Percentiles rank a stretch among this genome's conserved stretches.
phyloP scores from a whole-genome alignment of 2,113 vertebrate species.

The Trichechus manatus region DNA sequence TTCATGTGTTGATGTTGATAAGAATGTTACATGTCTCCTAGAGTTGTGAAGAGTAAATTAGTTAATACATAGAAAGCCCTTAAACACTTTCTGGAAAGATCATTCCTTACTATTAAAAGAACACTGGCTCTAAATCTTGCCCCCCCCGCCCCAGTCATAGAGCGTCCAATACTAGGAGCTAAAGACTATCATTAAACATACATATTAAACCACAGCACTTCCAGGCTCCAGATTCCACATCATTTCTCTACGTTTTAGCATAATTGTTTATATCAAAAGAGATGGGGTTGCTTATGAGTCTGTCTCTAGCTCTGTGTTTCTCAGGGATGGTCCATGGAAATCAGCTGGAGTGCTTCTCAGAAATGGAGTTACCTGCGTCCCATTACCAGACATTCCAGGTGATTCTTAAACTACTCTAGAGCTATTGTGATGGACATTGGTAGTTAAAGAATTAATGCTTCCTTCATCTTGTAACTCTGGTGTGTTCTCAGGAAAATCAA shows the following conservation, averaged over 20 bases:
- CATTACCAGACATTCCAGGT: not conserved
- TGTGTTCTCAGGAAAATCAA: not conserved
- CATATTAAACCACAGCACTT: not conserved
- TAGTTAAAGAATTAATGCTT: not conserved
- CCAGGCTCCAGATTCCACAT: not conserved
- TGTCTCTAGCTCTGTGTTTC: not conserved
- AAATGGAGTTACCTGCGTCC: not conserved
- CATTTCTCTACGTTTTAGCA: not conserved
- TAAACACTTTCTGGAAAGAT: slow-evolving; percentile 11
- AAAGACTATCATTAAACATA: not conserved
- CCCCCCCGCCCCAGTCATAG: not conserved
- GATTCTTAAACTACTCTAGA: not conserved
- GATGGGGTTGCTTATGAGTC: not conserved
- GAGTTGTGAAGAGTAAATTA: not conserved
- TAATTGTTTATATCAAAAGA: not conserved
- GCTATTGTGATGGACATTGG: not conserved
- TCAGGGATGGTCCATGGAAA: not conserved
- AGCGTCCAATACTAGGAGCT: not conserved
- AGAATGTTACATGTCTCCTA: not conserved
- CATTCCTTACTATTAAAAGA: not conserved
- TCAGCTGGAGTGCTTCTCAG: not conserved
- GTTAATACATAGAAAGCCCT: not conserved
- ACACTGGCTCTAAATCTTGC: not conserved
- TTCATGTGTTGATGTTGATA: not conserved
- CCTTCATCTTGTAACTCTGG: not conserved